Evolutionary conservation across 2,888 invertebrate species (phyloP), one percentile per base, ranked within the genome.

Genomic region (Amiota mariae): DNA sequence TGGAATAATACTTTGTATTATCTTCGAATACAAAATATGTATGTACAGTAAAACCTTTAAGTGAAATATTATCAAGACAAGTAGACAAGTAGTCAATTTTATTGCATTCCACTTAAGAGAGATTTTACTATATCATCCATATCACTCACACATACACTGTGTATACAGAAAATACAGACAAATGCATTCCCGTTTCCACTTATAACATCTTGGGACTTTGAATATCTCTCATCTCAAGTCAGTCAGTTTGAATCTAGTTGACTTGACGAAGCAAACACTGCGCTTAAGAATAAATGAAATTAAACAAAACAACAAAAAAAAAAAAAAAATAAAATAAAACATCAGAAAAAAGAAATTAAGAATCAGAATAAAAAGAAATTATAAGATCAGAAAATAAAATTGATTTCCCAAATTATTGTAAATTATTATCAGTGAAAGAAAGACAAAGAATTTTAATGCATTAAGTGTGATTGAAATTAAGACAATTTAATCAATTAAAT

Each of bases 181-280:
- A 12, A 59, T 12, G 20, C 59, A 59, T 59, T 59, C 63, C 46
- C 63, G 13, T 36, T 63, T 59, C 18, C 72, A 24, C 24, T 24
- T 24, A 3, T 24, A 2, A 24, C 24, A 74, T 59, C 73, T 73
- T 57, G 64, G 64, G 73, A 67, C 75, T 79, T 72, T 78, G 73
- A 73, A 77, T 81, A 78, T 70, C 75, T 75, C 73, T 79, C 78
- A 36, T 6, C 4, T 36, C 36, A 36, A 36, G 8, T 36, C 79
- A 82, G 84, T 86, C 78, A 77, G 64, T 54, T 68, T 71, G 54
- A 74, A 24, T 2, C 24, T 24, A 3, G 24, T 24, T 24, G 24
- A 24, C 3, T 24, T 24, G 24, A 24, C 3, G 24, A 24, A 24
- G 24, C 24, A 24, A 77, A 73, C 81, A 75, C 73, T 78, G 76